Evolutionary conservation across 2,113 vertebrate species (phyloP).

Genomic region (Epinephelus moara): DNA sequence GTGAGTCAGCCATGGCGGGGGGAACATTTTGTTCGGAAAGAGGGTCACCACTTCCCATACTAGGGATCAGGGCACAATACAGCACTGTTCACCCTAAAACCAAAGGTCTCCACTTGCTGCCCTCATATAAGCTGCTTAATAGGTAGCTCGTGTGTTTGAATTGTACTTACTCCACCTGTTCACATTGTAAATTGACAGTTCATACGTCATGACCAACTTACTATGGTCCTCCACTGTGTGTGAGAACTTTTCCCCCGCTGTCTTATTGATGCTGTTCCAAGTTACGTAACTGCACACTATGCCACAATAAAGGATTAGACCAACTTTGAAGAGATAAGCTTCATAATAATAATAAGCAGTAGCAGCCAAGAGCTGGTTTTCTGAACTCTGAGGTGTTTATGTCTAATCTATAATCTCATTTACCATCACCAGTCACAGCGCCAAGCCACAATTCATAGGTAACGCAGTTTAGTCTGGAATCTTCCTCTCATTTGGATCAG

Average conservation of each 20-base stretch:
- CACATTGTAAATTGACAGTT: constrained; percentile 11
- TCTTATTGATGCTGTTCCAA: constrained; percentile 68
- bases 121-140: constrained; percentile 51
- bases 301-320: constrained; percentile 79
- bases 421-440: constrained; percentile 23
- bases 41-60: too few relatives aligned
- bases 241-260: constrained; percentile 68
- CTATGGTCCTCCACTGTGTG: constrained; percentile 49
- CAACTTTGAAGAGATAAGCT: constrained; percentile 71
- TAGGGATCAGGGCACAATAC: constrained; percentile 68
- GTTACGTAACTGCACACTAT: constrained; percentile 77
- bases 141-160: constrained; percentile 41
- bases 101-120: constrained; percentile 37
- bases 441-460: constrained; percentile 13
- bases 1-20: constrained; percentile 69
- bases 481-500: constrained; percentile 24
- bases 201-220: constrained; percentile 28
- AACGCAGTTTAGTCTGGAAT: constrained; percentile 49
- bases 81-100: constrained; percentile 62
- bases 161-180: constrained; percentile 56
- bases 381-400: constrained; percentile 38
- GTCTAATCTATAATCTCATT: constrained; percentile 47
- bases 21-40: constrained; percentile 72
- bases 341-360: constrained; percentile 61
- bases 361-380: constrained; percentile 44